A percentile compares a stretch with the other conserved stretches of the same genome.
Conservation (phyloP, 2,797 vertebrate genomes). For the Toxotes lorentzi region DNA sequence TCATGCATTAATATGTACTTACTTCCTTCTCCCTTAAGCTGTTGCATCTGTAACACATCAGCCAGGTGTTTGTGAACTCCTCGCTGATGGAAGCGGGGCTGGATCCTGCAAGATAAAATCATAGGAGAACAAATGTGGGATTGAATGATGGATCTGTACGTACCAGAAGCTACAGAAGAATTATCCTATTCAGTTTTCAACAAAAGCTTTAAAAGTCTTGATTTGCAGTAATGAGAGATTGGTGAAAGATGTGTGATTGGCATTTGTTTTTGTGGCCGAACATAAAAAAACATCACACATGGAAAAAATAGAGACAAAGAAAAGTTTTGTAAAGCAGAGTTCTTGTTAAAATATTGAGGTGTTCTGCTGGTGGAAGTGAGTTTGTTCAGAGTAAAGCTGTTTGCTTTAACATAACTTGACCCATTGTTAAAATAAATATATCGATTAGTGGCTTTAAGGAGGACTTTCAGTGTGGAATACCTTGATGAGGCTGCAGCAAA, state of each 20-base stretch:
- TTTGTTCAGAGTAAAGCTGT: no score
- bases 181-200: constrained; percentile 16
- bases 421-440: no score
- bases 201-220: background rate
- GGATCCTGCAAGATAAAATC: constrained; percentile 21
- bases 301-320: no score
- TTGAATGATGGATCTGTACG: constrained; percentile 5
- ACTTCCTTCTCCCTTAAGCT: constrained; percentile 16
- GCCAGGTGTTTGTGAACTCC: constrained; percentile 7
- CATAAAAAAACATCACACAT: no score
- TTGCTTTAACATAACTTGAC: no score
- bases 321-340: no score
- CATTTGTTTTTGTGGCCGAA: background rate
- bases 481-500: background rate
- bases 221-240: constrained; percentile 1
- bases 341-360: no score
- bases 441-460: no score
- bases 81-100: constrained; percentile 1
- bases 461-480: no score
- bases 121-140: constrained; percentile 13
- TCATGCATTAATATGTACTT: background rate
- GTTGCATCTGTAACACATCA: constrained; percentile 2
- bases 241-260: background rate
- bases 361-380: no score
- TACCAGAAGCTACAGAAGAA: background rate